These are phyloP conservation scores for Corbicula japonica DNA, from an alignment of 2,888 invertebrate genomes.

Conservation along the genomic window DNA sequence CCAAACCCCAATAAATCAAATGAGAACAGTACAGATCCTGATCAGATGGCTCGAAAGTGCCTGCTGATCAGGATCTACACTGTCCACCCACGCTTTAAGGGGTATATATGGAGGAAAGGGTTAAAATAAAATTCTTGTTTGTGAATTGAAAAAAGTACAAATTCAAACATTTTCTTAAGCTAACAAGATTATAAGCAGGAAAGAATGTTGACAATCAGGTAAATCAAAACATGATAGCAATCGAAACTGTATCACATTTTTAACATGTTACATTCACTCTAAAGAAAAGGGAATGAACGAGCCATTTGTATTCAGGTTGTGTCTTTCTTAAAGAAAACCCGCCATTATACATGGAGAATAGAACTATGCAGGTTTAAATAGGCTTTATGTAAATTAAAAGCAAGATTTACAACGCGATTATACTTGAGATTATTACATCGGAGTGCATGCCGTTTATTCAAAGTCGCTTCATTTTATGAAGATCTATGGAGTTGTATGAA, in stretches of 20 bases:
- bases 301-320: constrained; percentile 22
- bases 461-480: constrained; percentile 25
- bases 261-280: constrained; percentile 18
- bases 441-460: constrained; percentile 42
- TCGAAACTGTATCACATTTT: constrained; percentile 25
- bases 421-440: constrained; percentile 33
- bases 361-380: constrained; percentile 38
- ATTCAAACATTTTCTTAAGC: too few species aligned
- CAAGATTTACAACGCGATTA: constrained; percentile 29
- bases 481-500: constrained; percentile 16
- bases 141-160: too few species aligned
- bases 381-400: constrained; percentile 44
- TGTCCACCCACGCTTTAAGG: too few species aligned
- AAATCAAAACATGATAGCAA: constrained; percentile 27
- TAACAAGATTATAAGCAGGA: constrained; percentile 13
- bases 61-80: too few species aligned
- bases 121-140: too few species aligned
- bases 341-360: constrained; percentile 34
- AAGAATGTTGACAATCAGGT: constrained; percentile 11
- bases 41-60: too few species aligned
- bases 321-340: constrained; percentile 22
- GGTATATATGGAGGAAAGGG: too few species aligned
- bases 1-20: too few species aligned
- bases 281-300: not conserved
- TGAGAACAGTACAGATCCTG: too few species aligned